A percentile compares a stretch with the other conserved stretches of the same genome.
Conservation (phyloP, 2,797 vertebrate species). For the Gambelia wislizenii region DNA sequence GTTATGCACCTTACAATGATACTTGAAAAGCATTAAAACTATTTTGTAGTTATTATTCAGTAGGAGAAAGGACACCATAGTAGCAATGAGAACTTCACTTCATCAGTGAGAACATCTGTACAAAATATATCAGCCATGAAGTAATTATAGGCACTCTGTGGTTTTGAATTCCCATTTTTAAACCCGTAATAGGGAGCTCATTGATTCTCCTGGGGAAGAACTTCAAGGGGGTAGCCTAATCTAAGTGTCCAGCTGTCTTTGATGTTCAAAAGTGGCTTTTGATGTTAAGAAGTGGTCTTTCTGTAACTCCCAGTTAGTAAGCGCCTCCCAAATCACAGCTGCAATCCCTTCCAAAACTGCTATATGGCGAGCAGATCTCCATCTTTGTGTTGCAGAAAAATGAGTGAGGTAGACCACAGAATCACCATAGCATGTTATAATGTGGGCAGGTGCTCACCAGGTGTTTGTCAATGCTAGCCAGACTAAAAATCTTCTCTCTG, state of each 20-base stretch:
- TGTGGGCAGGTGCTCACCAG: background rate
- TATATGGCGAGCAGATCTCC: background rate
- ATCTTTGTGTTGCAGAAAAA: background rate
- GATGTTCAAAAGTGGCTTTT: background rate
- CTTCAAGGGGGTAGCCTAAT: background rate
- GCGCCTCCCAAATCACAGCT: background rate
- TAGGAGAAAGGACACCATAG: background rate
- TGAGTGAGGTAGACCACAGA: background rate
- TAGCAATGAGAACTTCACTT: background rate
- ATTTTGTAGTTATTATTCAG: background rate
- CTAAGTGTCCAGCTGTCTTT: background rate
- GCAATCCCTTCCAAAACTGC: background rate
- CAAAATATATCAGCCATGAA: background rate
- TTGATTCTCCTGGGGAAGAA: background rate
- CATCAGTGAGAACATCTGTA: background rate
- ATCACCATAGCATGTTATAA: background rate
- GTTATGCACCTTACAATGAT: background rate
- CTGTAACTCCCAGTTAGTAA: too few species aligned
- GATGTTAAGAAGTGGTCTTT: background rate
- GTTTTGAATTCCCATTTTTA: conserved; percentile 18
- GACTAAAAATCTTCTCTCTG: background rate
- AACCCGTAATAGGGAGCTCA: background rate
- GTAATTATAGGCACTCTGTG: conserved; percentile 7
- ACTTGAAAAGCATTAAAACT: background rate
- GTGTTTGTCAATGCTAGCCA: background rate